Evolutionary conservation across 2,797 vertebrate genomes (phyloP), one percentile per base, ranked within the genome.

Genomic region (Cetoscarus ocellatus): DNA sequence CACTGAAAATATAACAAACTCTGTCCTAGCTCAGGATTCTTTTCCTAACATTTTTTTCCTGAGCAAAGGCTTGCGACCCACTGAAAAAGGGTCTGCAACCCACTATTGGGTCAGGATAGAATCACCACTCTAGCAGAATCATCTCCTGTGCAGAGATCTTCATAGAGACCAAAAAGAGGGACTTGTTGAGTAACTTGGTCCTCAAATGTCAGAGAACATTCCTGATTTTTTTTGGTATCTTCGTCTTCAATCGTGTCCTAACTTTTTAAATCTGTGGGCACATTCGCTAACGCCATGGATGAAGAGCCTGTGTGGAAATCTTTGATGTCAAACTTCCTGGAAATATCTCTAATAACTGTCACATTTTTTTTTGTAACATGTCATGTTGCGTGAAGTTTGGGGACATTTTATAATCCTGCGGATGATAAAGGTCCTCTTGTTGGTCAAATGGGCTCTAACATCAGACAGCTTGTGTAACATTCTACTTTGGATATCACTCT

Each of bases 201-300:
- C 10, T 8, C 10, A 17, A 63, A 58, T 52, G 12, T 71, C 39
- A 44, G 7, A 12, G 10, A 38, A 18, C n/a, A 40, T 48, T 70
- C 19, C 44, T 42, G 9, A 39, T 34, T n/a, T 12, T 50, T 17
- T 50, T 19, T 38, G 13, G 4, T 14, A 13, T 13, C 12, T 44
- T 34, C 27, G 14, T 7, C 11, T 17, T 52, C 15, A 47, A 35
- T 45, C 38, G 58, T 66, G 19, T 51, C 18, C 48, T 27, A 6
- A 0, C 36, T 14, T 8, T 3, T 57, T 58, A 67, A 11, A 47
- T 12, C 8, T 34, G 44, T n/a, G 11, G 10, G 17, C 17, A 62
- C 17, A 12, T 53, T 39, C 38, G 36, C 13, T 56, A 18, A 61
- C 0, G 0, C 52, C 53, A 70, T 14, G 19, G 35, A 47, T n/a